Conservation (phyloP, 1,140 invertebrate species). For the Dolichoris vasculosae region DNA sequence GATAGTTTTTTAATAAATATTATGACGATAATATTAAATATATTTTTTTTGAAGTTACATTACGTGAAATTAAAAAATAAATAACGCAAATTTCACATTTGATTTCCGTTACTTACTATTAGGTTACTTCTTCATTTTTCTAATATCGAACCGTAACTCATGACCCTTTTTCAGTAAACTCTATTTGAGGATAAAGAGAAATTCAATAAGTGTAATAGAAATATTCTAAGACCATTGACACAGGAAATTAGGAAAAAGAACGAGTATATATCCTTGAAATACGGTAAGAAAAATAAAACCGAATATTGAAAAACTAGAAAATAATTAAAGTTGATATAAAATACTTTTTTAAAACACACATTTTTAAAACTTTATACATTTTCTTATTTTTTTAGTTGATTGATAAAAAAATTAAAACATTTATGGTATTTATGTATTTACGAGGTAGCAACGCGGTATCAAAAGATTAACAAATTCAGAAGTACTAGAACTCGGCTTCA, state of each 20-base stretch:
- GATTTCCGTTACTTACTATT: background rate
- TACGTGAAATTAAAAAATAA: constrained; percentile 22
- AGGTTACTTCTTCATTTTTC: background rate
- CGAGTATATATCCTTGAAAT: background rate
- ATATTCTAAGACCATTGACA: background rate
- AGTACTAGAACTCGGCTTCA: constrained; percentile 21
- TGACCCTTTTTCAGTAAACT: background rate
- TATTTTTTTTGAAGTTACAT: constrained; percentile 20
- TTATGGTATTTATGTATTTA: too few relatives aligned
- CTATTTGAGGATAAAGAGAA: background rate
- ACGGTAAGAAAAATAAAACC: background rate
- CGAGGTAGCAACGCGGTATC: background rate
- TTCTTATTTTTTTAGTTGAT: too few relatives aligned
- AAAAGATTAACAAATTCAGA: constrained; percentile 26
- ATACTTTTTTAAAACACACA: too few relatives aligned
- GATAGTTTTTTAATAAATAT: constrained; percentile 44
- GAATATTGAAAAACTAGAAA: background rate
- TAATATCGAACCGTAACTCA: background rate
- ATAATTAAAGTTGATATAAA: background rate
- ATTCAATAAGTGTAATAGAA: background rate
- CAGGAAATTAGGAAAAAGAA: background rate
- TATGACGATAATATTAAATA: constrained; percentile 46
- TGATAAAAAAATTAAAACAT: too few relatives aligned
- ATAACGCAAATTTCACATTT: background rate
- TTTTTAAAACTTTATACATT: too few relatives aligned